Evolutionary conservation across 2,797 vertebrate species (phyloP).

Genomic region (Hylomyscus alleni): DNA sequence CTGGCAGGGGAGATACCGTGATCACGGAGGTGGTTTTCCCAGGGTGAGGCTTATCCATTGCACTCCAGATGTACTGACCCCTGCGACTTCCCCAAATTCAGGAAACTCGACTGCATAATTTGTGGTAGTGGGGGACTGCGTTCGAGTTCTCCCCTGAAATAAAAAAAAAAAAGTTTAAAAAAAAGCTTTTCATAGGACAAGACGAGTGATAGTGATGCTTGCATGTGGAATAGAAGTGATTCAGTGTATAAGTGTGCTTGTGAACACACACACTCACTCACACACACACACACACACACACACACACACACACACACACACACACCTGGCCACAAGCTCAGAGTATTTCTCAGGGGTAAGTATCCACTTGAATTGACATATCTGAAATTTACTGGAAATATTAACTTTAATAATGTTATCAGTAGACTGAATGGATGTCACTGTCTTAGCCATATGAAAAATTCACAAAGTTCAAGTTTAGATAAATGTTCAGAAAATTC

Average conservation of each 20-base stretch:
- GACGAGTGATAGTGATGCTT: not conserved
- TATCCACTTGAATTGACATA: not conserved
- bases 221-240: not conserved
- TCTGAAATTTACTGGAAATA: not conserved
- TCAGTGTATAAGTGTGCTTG: not conserved
- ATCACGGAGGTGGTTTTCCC: too few relatives aligned
- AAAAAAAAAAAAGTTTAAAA: too few relatives aligned
- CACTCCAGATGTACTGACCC: too few relatives aligned
- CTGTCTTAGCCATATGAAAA: too few relatives aligned
- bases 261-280: not conserved
- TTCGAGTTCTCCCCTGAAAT: too few relatives aligned
- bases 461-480: not conserved
- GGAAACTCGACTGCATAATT: too few relatives aligned
- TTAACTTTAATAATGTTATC: not conserved
- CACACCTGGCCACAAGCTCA: not conserved
- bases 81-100: too few relatives aligned
- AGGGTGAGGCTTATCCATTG: too few relatives aligned
- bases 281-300: not conserved
- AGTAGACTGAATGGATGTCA: not conserved
- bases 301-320: not conserved
- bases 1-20: too few relatives aligned
- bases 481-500: constrained; percentile 1
- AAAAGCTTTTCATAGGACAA: not conserved
- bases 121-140: too few relatives aligned
- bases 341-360: not conserved